Evolutionary conservation across 2,888 invertebrate species (phyloP).

Genomic region (Drosophila cracens): DNA sequence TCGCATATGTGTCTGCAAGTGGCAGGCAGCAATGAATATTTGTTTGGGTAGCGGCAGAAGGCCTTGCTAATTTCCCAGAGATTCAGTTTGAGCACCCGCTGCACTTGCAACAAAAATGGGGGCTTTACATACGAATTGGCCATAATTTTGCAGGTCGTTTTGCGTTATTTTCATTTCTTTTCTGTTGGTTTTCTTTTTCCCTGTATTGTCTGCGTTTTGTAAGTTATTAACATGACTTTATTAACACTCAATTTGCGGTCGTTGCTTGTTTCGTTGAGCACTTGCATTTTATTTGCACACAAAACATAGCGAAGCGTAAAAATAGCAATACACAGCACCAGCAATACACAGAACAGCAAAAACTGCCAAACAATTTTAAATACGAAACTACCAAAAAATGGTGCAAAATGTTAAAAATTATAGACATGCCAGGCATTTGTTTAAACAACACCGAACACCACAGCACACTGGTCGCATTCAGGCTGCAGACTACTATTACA

Average conservation of each 20-base stretch:
- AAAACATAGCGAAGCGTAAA: slow-evolving; percentile 57
- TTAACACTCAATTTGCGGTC: slow-evolving; percentile 80
- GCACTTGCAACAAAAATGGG: background rate
- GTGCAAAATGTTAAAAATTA: slow-evolving; percentile 65
- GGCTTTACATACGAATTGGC: slow-evolving; percentile 2
- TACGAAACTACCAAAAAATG: slow-evolving; percentile 48
- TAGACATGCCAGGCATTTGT: slow-evolving; percentile 70
- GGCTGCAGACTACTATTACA: slow-evolving; percentile 35
- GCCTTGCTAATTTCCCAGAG: slow-evolving; percentile 48
- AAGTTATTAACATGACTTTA: slow-evolving; percentile 80
- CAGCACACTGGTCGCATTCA: slow-evolving; percentile 56
- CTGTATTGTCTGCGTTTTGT: slow-evolving; percentile 44
- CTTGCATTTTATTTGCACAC: slow-evolving; percentile 76
- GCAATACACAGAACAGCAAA: slow-evolving; percentile 26
- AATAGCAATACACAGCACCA: slow-evolving; percentile 33
- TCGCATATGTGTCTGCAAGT: slow-evolving; percentile 59
- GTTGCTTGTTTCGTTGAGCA: slow-evolving; percentile 44
- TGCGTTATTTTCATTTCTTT: slow-evolving; percentile 7
- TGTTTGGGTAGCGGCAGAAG: slow-evolving; percentile 10
- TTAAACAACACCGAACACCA: slow-evolving; percentile 64
- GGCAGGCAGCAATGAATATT: slow-evolving; percentile 55
- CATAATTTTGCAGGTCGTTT: slow-evolving; percentile 19
- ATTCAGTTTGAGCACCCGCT: slow-evolving; percentile 18
- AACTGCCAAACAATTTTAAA: slow-evolving; percentile 56
- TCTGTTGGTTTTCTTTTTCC: background rate